Evolutionary conservation across 2,888 invertebrate genomes (phyloP), one percentile per base, ranked within the genome.

Genomic region (Brachypterus glaber): DNA sequence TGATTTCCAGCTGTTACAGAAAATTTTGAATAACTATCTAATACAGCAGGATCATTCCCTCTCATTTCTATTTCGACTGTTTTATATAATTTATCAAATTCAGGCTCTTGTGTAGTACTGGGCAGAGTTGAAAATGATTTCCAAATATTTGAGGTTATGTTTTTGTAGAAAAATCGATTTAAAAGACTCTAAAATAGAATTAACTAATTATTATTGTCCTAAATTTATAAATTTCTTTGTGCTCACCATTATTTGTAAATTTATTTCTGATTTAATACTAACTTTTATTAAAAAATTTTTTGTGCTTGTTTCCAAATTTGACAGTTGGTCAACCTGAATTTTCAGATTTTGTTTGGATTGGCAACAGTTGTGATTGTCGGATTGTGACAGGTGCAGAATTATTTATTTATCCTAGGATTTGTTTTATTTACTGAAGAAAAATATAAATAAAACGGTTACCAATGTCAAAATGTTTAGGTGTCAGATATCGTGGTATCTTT

Each of bases 21-120:
- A 68, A 92, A 96, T 72, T 77, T 78, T 9, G 82, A 77, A 60
- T 91, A 97, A 67, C 93, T 95, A 44, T 81, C 76, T 14, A 96
- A 64, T 0, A 96, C 91, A 0, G 84, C 85, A 2, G 78, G 78
- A 62, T 96, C 95, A 56, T 91, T 80, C 11, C 90, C 86, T 58
- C 82, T 75, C 51, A 92, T 73, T 69, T 96, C 93, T 40, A 96
- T 59, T 61, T 88, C 85, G 5, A 96, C 68, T 52, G 75, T 74
- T 64, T 82, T 85, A 57, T 78, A 93, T 25, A 96, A 69, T 62
- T 82, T 86, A 55, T 90, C 90, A 4, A 70, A 58, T 59, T 76
- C 74, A 14, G 7, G 27, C 12, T 27, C 8, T 27, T 27, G 27
- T 9, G 12, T 9, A n/a, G n/a, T n/a, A n/a, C n/a, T n/a, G n/a